These are phyloP conservation scores for Thecocarcelia acutangulata DNA, from an alignment of 2,888 invertebrate species.

Conservation along the genomic window DNA sequence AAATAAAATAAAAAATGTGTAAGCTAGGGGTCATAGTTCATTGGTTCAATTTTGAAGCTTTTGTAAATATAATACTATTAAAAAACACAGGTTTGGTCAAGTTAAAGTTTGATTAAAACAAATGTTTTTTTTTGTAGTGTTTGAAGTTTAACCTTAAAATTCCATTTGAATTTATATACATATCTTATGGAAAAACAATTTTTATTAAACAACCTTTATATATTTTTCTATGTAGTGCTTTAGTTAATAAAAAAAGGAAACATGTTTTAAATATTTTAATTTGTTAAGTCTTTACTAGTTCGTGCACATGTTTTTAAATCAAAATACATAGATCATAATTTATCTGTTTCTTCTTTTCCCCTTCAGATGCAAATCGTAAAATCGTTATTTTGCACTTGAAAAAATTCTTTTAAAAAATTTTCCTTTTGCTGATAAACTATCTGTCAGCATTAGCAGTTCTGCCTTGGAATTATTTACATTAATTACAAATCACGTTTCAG, in stretches of 20 bases:
- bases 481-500: conserved; percentile 77
- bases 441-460: conserved; percentile 51
- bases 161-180: too few relatives aligned
- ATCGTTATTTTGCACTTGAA: conserved; percentile 23
- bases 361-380: neutral
- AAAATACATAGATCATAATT: too few relatives aligned
- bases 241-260: too few relatives aligned
- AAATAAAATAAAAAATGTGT: conserved; percentile 29
- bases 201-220: too few relatives aligned
- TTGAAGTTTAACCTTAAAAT: neutral
- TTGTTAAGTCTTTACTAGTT: too few relatives aligned
- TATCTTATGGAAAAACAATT: too few relatives aligned
- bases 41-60: conserved; percentile 52
- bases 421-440: conserved; percentile 37
- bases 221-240: too few relatives aligned
- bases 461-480: conserved; percentile 73
- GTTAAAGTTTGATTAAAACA: neutral
- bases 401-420: conserved; percentile 33
- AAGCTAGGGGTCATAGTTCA: conserved; percentile 66
- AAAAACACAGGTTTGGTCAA: neutral
- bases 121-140: neutral
- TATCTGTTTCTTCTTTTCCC: too few relatives aligned
- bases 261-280: too few relatives aligned
- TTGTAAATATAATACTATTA: conserved; percentile 2
- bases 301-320: neutral